A percentile compares a stretch with the other conserved stretches of the same genome.
These are phyloP conservation scores for Drosophila burlai DNA, from an alignment of 1,140 invertebrate genomes.

Conservation along the genomic window DNA sequence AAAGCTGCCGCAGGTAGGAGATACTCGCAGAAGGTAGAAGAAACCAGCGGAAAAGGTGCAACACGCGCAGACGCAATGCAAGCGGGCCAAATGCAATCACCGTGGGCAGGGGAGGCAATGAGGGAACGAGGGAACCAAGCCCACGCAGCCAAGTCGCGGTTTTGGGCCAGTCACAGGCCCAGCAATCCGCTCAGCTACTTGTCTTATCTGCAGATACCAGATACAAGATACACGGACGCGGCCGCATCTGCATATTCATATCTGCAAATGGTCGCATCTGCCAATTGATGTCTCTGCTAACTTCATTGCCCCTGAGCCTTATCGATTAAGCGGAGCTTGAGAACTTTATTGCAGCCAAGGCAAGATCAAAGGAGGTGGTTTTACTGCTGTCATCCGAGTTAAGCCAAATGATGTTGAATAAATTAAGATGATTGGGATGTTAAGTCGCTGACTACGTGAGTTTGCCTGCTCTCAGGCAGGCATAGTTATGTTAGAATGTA, in stretches of 20 bases:
- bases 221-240: slow-evolving; percentile 31
- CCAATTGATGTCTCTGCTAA: slow-evolving; percentile 32
- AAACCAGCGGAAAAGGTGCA: slow-evolving; percentile 69
- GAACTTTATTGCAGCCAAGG: slow-evolving; percentile 14
- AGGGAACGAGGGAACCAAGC: slow-evolving; percentile 22
- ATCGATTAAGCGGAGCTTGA: slow-evolving; percentile 13
- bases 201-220: slow-evolving; percentile 34
- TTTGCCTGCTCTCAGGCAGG: not conserved
- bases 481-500: not conserved
- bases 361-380: slow-evolving; percentile 10
- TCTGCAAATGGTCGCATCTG: slow-evolving; percentile 32
- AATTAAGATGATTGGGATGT: slow-evolving; percentile 12
- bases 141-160: slow-evolving; percentile 26
- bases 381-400: not conserved
- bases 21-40: slow-evolving; percentile 38
- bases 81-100: slow-evolving; percentile 61
- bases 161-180: slow-evolving; percentile 24
- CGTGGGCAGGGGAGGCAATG: slow-evolving; percentile 53
- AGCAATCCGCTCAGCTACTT: slow-evolving; percentile 40
- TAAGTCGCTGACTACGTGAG: not conserved
- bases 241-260: slow-evolving; percentile 28
- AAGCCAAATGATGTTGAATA: slow-evolving; percentile 8
- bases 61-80: slow-evolving; percentile 65
- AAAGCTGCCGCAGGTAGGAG: slow-evolving; percentile 52
- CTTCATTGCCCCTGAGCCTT: slow-evolving; percentile 11